These are phyloP conservation scores for Drosophila longiperda DNA, from an alignment of 2,888 invertebrate genomes.

Conservation along the genomic window DNA sequence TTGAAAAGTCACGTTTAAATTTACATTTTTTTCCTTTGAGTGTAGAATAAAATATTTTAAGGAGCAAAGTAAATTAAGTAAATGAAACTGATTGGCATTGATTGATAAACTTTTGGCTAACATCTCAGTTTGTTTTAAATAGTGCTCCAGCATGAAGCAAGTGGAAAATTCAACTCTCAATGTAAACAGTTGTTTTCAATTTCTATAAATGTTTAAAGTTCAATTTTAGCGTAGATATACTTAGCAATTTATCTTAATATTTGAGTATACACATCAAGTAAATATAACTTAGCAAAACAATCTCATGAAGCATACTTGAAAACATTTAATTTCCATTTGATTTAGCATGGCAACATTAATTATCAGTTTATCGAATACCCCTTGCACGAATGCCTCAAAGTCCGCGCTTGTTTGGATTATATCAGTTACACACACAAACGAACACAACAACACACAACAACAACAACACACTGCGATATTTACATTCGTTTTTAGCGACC, in stretches of 20 bases:
- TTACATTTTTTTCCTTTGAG: background rate
- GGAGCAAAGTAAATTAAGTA: background rate
- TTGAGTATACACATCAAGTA: background rate
- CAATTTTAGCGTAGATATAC: background rate
- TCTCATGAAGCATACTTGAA: background rate
- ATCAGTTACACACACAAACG: slow-evolving; percentile 2
- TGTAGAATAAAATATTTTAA: background rate
- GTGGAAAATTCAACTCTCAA: background rate
- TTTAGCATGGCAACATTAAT: background rate
- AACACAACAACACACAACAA: background rate
- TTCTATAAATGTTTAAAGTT: background rate
- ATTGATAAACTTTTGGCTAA: background rate
- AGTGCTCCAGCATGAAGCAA: background rate
- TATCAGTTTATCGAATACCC: background rate
- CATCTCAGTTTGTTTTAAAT: background rate
- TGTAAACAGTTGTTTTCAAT: no score
- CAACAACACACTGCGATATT: slow-evolving; percentile 40
- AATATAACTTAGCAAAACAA: background rate
- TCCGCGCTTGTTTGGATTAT: slow-evolving; percentile 13
- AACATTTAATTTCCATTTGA: background rate
- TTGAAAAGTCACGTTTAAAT: background rate
- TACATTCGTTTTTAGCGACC: slow-evolving; percentile 71
- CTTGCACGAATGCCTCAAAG: slow-evolving; percentile 40
- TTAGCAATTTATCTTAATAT: background rate
- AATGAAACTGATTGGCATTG: background rate